Conservation (phyloP, 2,888 invertebrate species). For the Limenitis arthemis region DNA sequence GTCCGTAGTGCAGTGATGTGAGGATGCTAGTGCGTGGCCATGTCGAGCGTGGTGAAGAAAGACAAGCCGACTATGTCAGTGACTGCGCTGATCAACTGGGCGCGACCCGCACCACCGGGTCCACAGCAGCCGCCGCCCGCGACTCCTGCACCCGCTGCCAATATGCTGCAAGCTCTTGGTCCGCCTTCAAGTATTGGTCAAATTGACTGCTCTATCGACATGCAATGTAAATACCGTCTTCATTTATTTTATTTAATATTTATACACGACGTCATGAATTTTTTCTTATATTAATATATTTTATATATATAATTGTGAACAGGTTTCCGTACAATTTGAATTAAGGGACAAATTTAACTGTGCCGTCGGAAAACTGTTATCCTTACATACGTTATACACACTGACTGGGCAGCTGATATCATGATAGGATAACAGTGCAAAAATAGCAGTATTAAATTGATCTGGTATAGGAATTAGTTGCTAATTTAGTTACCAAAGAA, state of each 20-base stretch:
- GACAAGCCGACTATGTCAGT: constrained; percentile 91
- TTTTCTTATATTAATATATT: too few relatives aligned
- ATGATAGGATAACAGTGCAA: not conserved
- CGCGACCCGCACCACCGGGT: constrained; percentile 62
- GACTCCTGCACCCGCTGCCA: constrained; percentile 41
- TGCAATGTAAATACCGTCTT: constrained; percentile 52
- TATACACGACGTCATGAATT: not conserved
- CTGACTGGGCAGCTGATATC: not conserved
- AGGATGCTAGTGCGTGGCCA: constrained; percentile 63
- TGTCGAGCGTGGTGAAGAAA: constrained; percentile 82
- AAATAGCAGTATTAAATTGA: too few relatives aligned
- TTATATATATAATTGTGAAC: too few relatives aligned
- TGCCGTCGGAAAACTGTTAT: too few relatives aligned
- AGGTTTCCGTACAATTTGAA: too few relatives aligned
- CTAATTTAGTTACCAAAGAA: not conserved
- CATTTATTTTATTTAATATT: not conserved
- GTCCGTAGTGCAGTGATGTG: constrained; percentile 54
- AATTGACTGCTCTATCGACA: constrained; percentile 60
- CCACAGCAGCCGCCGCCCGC: constrained; percentile 49
- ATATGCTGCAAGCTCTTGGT: constrained; percentile 43
- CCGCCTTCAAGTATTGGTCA: constrained; percentile 46
- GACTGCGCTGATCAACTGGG: constrained; percentile 85
- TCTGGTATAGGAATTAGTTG: not conserved
- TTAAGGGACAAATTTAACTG: too few relatives aligned
- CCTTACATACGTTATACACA: too few relatives aligned